Base-by-base conservation (phyloP, 92 coral and sea anemone genomes). In the Porites cylindrica region DNA sequence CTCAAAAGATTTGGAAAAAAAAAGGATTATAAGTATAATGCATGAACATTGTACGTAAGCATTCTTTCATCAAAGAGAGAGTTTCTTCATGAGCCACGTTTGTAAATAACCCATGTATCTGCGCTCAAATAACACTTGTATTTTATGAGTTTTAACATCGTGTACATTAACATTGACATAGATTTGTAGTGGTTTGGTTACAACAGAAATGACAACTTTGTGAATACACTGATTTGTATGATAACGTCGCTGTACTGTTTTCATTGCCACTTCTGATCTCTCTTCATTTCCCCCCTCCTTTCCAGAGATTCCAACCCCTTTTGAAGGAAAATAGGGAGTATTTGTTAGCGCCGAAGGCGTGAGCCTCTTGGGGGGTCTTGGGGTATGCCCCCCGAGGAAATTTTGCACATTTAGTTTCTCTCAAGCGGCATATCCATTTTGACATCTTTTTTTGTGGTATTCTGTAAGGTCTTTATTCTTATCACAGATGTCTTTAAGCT, bases 171-270 rank as follows among this genome's bases (percentile, higher is more conserved):
- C 88, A 79, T 90, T 76, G 78, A 51, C 82, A 87, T 80, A 91
- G 78, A 85, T 92, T 92, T 89, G 93, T 92, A 92, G 95, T 80
- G 95, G 91, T 92, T 86, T 90, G 92, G 89, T 91, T 88, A 90
- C 91, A 83, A 81, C 85, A 78, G 67, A 95, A 88, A 87, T 83
- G 76, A 85, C 90, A 75, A 76, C 87, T 88, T 92, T 82, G 93
- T 94, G 78, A 94, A 92, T 92, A 94, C 90, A 89, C 50, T 88
- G 88, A 91, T 93, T 80, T 88, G 29, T 93, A 81, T 78, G 63
- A 74, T 52, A 24, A 38, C 3, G 51, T 53, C 61, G 4, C 19
- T 47, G 43, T 79, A n/a, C 4, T 63, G 4, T 20, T 66, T 50
- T 6, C 47, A 38, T 5, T 38, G 16, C 61, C 16, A 10, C 20